Conservation (phyloP, 2,888 invertebrate genomes). For the Drosophila multiciliata region DNA sequence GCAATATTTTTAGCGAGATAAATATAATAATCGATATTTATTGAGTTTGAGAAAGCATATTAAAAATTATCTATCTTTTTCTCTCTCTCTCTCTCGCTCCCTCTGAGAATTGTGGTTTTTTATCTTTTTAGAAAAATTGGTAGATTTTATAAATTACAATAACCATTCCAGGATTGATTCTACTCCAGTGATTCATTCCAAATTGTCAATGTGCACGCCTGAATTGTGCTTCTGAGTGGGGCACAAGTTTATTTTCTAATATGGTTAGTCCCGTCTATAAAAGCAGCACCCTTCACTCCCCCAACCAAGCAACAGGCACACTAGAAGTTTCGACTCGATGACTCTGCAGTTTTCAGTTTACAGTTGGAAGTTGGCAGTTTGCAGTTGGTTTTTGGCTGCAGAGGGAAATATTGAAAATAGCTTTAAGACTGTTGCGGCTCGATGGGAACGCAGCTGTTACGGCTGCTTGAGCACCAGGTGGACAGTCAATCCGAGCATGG, state of each 20-base stretch:
- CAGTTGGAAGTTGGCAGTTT: constrained; percentile 3
- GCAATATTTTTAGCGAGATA: too few species aligned
- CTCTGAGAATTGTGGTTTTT: neutral
- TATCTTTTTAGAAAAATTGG: neutral
- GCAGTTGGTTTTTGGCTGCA: neutral
- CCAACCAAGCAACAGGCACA: neutral
- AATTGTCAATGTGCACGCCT: neutral
- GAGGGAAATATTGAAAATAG: constrained; percentile 71
- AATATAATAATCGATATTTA: neutral
- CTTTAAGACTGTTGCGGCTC: constrained; percentile 65
- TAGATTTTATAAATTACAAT: neutral
- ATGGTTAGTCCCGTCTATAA: neutral
- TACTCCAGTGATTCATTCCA: neutral
- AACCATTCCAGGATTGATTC: neutral
- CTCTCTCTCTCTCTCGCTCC: neutral
- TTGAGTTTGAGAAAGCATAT: neutral
- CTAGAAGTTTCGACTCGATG: neutral
- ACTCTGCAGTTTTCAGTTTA: constrained; percentile 7
- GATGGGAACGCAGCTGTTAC: constrained; percentile 64
- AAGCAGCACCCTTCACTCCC: neutral
- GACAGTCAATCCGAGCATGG: constrained; percentile 4
- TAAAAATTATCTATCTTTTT: neutral
- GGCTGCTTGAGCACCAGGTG: constrained; percentile 45
- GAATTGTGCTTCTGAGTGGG: neutral
- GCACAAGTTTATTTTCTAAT: neutral